Base-by-base conservation (phyloP, 2,797 vertebrate species). In the Melanotaenia maccullochi region DNA sequence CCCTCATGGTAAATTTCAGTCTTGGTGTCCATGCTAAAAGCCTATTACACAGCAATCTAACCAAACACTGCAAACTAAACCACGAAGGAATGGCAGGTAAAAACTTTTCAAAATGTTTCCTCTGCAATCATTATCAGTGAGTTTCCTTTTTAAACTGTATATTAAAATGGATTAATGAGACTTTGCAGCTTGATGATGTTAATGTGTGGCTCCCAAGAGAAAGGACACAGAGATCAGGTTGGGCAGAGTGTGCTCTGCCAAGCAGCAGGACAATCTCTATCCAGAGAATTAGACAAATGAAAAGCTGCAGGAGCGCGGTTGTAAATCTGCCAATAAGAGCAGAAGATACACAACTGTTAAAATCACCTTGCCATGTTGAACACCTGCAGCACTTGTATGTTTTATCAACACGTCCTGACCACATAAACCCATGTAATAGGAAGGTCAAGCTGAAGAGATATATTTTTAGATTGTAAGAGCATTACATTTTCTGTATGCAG, bases 281-380 rank as follows among this genome's bases (percentile, higher is more conserved):
- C 80, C 55, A 73, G 86, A 88, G 88, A 93, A 92, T 92, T 91
- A 92, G 85, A 92, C 83, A 91, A 92, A 93, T 93, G 91, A 90
- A 92, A 92, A 90, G 77, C 83, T 78, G 76, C 72, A 65, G 71
- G 68, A 90, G 71, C 61, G 36, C 59, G 67, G 64, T 68, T 80
- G 81, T 93, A 93, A 94, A 94, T 94, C 92, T 91, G 79, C 65
- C 82, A 73, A 60, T 2, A 60, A 85, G 81, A 68, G 78, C 65
- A 61, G 70, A 35, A 85, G 76, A 90, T 81, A 79, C 81, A 76
- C 70, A 74, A 58, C 67, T 67, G 66, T 78, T 86, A 76, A 76
- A 84, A 85, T 83, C 78, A 85, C 83, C 79, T 79, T 71, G 79
- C 73, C 60, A n/a, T 56, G 63, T 72, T 51, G 22, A 56, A 77